Conservation (phyloP, 2,113 vertebrate species). For the Rousettus leschenaultii region DNA sequence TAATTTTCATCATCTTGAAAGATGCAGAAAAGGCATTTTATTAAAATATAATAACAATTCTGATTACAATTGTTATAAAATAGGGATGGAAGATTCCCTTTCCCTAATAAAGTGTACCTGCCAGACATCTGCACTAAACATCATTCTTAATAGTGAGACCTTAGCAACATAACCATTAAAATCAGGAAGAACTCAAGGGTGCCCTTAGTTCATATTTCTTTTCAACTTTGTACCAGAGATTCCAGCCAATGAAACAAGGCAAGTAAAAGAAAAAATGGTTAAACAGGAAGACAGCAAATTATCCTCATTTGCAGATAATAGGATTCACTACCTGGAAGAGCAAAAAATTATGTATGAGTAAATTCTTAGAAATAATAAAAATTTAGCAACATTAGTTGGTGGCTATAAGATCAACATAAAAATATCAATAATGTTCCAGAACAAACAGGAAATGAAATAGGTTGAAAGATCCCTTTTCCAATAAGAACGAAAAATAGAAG, state of each 20-base stretch:
- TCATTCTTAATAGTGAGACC: neutral
- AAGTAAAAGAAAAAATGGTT: neutral
- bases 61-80: neutral
- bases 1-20: neutral
- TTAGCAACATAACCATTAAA: neutral
- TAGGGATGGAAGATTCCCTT: neutral
- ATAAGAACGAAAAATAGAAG: neutral
- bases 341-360: neutral
- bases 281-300: neutral
- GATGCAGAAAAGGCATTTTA: neutral
- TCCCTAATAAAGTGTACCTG: neutral
- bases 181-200: neutral
- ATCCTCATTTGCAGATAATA: neutral
- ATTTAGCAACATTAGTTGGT: neutral
- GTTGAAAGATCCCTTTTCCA: neutral
- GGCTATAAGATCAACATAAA: neutral
- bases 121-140: neutral
- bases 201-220: neutral
- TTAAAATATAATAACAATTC: neutral
- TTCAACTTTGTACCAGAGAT: neutral
- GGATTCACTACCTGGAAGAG: neutral
- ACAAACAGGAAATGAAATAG: neutral
- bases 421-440: neutral
- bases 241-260: neutral
- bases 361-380: neutral